Base-by-base conservation (phyloP, 2,113 vertebrate genomes). In the Calidris pugnax region DNA sequence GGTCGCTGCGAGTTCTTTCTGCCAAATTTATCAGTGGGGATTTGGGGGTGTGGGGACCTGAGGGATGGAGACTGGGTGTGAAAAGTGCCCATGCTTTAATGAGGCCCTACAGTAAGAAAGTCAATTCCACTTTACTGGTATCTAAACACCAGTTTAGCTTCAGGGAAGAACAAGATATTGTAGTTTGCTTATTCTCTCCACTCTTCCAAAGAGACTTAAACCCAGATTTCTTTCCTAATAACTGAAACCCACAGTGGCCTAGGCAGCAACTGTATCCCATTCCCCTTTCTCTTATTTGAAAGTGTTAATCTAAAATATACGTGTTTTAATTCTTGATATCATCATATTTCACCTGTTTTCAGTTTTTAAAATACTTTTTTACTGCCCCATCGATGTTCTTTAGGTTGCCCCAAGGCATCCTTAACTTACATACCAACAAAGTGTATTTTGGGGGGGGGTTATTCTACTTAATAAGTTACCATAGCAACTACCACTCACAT, bases 401-500 rank as follows among this genome's bases (percentile, higher is more conserved):
- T 72, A 69, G 74, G 83, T 91, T 96, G 30, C 78, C 71, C 94
- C 91, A 74, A 74, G 95, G 92, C 75, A 97, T 55, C 32, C 62
- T 97, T 96, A 96, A 92, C 86, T 94, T 94, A 96, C 35, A 55
- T 90, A 95, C 63, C 92, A 95, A 97, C 62, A 87, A 97, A 96
- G 55, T 87, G 43, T 84, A 33, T 79, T 67, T 67, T 39, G 14
- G 41, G 41, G 41, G 41, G 41, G 41, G 41, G 64, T 97, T 92
- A 96, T 62, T 97, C 92, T 94, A 82, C 83, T 95, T 95, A 97
- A 96, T 97, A 92, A 95, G 78, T 98, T 98, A 96, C 97, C 92
- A 97, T 98, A 97, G 98, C 96, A 97, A 98, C 97, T 90, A 90
- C 92, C 59, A 93, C 59, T 97, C 95, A 87, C 91, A 89, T 90